Conservation (phyloP, 2,113 vertebrate genomes). For the mouse (Mus musculus) region GRCm39 chr3:52559501-52560000, state of each 20-base stretch:
- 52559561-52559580: not conserved
- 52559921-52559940: not conserved
- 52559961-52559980: slow-evolving; percentile 57
- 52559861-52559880: not conserved
- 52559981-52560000: slow-evolving; percentile 21
- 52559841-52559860: not conserved
- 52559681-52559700: not conserved
- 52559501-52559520: not conserved
- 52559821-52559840: not conserved
- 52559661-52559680: not conserved
- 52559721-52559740: not conserved
- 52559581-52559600: not conserved
- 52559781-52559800: slow-evolving; percentile 45
- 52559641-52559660: not conserved
- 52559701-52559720: not conserved
- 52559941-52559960: not conserved
- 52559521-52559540: slow-evolving; percentile 14
- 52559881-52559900: not conserved
- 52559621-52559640: not conserved
- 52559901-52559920: not conserved
- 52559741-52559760: not conserved
- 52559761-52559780: slow-evolving; percentile 44
- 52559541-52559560: not conserved
- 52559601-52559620: not conserved
- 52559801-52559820: not conserved